Evolutionary conservation across 35 echinoderm and acorn worm genomes (phyloP), one percentile per base, ranked within the genome.

Genomic region (Lytechinus pictus): DNA sequence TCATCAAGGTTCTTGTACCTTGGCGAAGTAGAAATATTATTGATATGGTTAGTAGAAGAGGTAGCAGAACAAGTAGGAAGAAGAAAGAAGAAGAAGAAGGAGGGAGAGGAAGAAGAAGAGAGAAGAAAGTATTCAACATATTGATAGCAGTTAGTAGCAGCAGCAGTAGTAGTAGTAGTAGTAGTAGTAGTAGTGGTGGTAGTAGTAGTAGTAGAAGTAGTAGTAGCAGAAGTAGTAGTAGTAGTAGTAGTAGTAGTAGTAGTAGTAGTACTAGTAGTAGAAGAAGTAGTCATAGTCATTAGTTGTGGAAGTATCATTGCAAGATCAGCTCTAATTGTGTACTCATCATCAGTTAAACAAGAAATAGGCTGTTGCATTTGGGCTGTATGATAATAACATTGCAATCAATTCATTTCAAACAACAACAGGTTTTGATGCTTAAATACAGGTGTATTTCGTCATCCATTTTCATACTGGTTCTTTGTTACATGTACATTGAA

Each of bases 131-230:
- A 54, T 92, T n/a, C n/a, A n/a, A n/a, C n/a, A n/a, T n/a, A n/a
- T n/a, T n/a, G n/a, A 13, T 54, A 27, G 91, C 56, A 93, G 91
- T 93, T 55, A 93, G 91, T 93, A 93, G 53, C 21, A 93, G 91
- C 1, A 56, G 91, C 56, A 56, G 91, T 1, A 93, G 91, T 93
- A 93, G 91, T 93, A 93, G 53, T 93, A 56, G 52, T 54, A 93
- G 91, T 93, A 93, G 52, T 55, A 93, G 91, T 93, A 93, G 91
- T 92, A 92, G 91, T 54, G 54, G 53, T 92, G 54, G 53, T 92
- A 92, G 52, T 92, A 92, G 53, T 55, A 92, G 91, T 54, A 92
- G 54, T 55, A 16, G 51, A 55, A 92, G 91, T 92, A 92, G 91
- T 54, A 54, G 52, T 92, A 92, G 91, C 0, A 92, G 91, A 55